Evolutionary conservation across 2,888 invertebrate species (phyloP).

Genomic region (Abrostola triplasia): DNA sequence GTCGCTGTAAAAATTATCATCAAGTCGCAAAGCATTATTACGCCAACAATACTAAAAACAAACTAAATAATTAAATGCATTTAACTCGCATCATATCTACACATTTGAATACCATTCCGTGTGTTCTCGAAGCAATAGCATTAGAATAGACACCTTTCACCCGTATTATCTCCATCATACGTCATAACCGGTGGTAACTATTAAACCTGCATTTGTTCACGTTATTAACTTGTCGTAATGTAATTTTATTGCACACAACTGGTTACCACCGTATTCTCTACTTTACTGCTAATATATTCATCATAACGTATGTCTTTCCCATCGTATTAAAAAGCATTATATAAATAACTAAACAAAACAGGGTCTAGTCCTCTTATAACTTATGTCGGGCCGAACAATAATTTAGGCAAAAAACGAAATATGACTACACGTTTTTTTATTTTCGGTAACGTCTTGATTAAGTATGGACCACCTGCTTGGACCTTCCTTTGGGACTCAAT

Average conservation of each 20-base stretch:
- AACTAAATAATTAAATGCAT: not conserved
- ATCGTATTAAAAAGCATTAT: conserved; percentile 81
- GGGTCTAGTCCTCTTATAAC: conserved; percentile 76
- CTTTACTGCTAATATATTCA: conserved; percentile 87
- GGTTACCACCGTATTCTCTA: conserved; percentile 68
- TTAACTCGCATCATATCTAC: conserved; percentile 17
- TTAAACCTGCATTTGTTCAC: conserved; percentile 74
- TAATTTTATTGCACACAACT: conserved; percentile 77
- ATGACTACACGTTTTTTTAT: conserved; percentile 78
- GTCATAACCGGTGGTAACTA: conserved; percentile 58
- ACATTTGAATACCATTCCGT: conserved; percentile 19
- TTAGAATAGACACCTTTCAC: conserved; percentile 51
- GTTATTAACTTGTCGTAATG: conserved; percentile 79
- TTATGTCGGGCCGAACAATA: conserved; percentile 80
- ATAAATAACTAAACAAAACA: conserved; percentile 82
- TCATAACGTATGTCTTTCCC: conserved; percentile 83
- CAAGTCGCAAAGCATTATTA: too few relatives aligned
- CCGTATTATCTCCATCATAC: conserved; percentile 51
- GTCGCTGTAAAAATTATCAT: too few relatives aligned
- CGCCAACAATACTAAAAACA: too few relatives aligned
- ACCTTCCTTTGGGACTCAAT: conserved; percentile 77
- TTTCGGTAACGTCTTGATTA: conserved; percentile 88
- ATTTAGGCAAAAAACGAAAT: conserved; percentile 84
- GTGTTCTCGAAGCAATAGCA: conserved; percentile 19
- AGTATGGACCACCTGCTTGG: conserved; percentile 87